Percentiles rank a stretch among this genome's conserved stretches.
phyloP scores from a whole-genome alignment of 2,113 vertebrate species.

The Marmota flaviventris region DNA sequence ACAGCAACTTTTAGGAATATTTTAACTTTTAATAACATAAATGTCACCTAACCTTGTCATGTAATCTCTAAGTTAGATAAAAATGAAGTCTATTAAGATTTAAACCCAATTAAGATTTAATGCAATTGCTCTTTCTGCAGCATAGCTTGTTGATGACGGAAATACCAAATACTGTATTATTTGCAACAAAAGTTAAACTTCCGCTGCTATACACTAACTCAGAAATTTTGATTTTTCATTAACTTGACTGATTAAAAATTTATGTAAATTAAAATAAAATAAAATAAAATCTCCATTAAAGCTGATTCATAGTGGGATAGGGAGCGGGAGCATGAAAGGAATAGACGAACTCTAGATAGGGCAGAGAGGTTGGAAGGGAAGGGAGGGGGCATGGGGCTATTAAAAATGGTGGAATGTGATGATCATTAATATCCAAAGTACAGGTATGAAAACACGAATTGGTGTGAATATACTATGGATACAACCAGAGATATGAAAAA shows the following conservation, averaged over 20 bases:
- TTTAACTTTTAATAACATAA: conserved; percentile 44
- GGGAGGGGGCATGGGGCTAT: too few species aligned
- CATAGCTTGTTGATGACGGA: conserved; percentile 83
- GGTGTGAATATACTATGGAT: too few species aligned
- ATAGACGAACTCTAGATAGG: too few species aligned
- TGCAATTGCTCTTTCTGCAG: conserved; percentile 96
- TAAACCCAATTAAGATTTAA: conserved; percentile 92
- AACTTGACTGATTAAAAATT: conserved; percentile 85
- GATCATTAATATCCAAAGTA: too few species aligned
- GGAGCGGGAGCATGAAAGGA: too few species aligned
- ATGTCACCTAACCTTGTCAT: background rate
- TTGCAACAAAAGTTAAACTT: conserved; percentile 84
- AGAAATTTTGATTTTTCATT: conserved; percentile 89
- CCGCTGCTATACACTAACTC: conserved; percentile 92
- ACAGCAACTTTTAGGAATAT: conserved; percentile 37
- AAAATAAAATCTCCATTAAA: too few species aligned
- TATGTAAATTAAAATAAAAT: conserved; percentile 86
- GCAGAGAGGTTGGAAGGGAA: too few species aligned
- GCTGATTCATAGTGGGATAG: too few species aligned
- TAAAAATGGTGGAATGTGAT: too few species aligned
- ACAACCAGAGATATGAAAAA: too few species aligned
- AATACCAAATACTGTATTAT: conserved; percentile 81
- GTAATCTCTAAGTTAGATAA: background rate
- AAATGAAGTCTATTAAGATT: background rate
- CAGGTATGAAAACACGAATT: too few species aligned